phyloP scores from a whole-genome alignment of 2,888 invertebrate species.

The Apodemia duryi region DNA sequence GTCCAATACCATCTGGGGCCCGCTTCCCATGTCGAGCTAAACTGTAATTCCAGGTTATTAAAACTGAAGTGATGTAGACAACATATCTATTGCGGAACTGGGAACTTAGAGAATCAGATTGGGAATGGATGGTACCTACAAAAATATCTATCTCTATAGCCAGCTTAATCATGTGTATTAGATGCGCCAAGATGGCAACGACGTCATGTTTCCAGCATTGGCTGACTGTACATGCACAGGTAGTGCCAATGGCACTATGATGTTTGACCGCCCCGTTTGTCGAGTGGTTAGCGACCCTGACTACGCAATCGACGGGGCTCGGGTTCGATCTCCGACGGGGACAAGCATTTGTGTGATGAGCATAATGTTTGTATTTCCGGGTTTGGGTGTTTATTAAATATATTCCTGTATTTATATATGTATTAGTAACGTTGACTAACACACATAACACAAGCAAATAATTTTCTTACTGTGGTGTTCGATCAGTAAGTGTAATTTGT shows the following conservation, averaged over 20 bases:
- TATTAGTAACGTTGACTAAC: no score
- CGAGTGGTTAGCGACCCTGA: no score
- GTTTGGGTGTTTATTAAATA: no score
- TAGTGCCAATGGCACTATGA: neutral
- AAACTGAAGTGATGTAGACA: conserved; percentile 4
- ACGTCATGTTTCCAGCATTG: conserved; percentile 23
- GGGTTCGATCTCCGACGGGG: no score
- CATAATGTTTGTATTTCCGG: no score
- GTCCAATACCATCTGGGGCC: conserved; percentile 2
- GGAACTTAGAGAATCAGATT: conserved; percentile 15
- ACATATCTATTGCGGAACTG: conserved; percentile 14
- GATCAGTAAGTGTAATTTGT: no score
- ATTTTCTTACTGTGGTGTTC: no score
- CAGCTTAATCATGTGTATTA: conserved; percentile 20
- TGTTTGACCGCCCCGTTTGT: no score
- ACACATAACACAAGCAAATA: no score
- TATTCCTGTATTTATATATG: no score
- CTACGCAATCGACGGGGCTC: no score
- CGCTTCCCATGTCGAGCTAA: conserved; percentile 3
- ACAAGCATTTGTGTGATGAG: no score
- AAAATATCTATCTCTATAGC: conserved; percentile 9
- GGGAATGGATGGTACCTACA: conserved; percentile 13
- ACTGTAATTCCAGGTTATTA: conserved; percentile 14
- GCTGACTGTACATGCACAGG: conserved; percentile 25
- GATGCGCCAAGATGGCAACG: conserved; percentile 26